Evolutionary conservation across 1,140 invertebrate genomes (phyloP).

Genomic region (Bombus sibiricus): DNA sequence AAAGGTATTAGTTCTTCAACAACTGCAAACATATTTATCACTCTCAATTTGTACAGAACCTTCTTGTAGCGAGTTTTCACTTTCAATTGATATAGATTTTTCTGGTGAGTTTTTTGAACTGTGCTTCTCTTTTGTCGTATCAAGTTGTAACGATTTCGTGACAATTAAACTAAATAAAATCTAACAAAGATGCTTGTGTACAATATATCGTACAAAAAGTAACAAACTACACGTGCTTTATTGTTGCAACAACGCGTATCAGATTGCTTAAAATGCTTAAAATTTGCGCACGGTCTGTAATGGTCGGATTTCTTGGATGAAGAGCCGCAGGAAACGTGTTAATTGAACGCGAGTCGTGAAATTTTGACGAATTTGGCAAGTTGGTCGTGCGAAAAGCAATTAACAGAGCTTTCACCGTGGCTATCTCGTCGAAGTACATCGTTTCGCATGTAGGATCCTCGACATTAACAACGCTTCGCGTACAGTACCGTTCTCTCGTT

Average conservation of each 20-base stretch:
- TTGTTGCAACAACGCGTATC: not conserved
- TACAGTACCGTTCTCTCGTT: slow-evolving; percentile 40
- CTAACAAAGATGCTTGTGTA: not conserved
- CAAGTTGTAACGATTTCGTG: too few relatives aligned
- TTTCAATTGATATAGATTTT: too few relatives aligned
- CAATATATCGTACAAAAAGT: not conserved
- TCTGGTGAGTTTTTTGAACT: not conserved
- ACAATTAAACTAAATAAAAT: too few relatives aligned
- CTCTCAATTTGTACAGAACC: too few relatives aligned
- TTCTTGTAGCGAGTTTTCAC: not conserved
- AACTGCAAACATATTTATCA: too few relatives aligned
- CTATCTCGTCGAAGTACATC: not conserved
- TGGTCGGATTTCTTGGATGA: not conserved
- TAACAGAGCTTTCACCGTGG: slow-evolving; percentile 25
- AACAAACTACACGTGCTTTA: not conserved
- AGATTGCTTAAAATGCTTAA: not conserved
- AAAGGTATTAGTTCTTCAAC: too few relatives aligned
- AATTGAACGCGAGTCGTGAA: not conserved
- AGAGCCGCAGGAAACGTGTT: not conserved
- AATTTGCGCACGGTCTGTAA: not conserved
- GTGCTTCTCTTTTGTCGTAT: not conserved
- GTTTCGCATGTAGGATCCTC: slow-evolving; percentile 20
- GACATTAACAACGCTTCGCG: slow-evolving; percentile 29
- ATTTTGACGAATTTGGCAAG: not conserved
- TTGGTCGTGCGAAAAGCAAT: not conserved